Conservation (phyloP, 2,113 vertebrate species). For the Phylloscopus trochiloides region DNA sequence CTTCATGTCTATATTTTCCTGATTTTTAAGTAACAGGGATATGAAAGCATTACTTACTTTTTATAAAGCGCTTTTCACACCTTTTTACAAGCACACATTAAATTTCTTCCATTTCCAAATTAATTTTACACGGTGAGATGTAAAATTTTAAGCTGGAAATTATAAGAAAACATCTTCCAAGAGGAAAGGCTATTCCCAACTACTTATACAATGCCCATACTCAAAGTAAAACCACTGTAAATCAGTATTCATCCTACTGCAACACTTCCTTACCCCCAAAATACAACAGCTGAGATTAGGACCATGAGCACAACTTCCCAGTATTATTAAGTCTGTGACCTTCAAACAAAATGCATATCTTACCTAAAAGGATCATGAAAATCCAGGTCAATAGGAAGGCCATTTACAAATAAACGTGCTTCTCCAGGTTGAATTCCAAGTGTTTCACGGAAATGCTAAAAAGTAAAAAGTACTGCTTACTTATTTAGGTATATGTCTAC, state of each 20-base stretch:
- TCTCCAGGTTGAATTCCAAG: slow-evolving; percentile 89
- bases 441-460: slow-evolving; percentile 81
- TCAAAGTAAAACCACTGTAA: neutral
- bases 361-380: slow-evolving; percentile 91
- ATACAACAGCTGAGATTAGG: neutral
- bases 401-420: slow-evolving; percentile 88
- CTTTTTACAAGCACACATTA: neutral
- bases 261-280: neutral
- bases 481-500: neutral
- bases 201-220: neutral
- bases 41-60: neutral
- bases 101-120: neutral
- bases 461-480: slow-evolving; percentile 26
- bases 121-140: neutral
- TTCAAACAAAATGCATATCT: neutral
- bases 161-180: neutral
- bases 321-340: neutral
- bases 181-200: neutral
- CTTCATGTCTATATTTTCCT: neutral
- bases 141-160: neutral
- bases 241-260: neutral
- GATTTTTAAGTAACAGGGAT: neutral
- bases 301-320: neutral
- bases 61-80: neutral
- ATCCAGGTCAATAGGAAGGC: slow-evolving; percentile 86